A percentile compares a stretch with the other conserved stretches of the same genome.
Conservation (phyloP, 1,140 invertebrate genomes). For the Drosophila nigrodunni region DNA sequence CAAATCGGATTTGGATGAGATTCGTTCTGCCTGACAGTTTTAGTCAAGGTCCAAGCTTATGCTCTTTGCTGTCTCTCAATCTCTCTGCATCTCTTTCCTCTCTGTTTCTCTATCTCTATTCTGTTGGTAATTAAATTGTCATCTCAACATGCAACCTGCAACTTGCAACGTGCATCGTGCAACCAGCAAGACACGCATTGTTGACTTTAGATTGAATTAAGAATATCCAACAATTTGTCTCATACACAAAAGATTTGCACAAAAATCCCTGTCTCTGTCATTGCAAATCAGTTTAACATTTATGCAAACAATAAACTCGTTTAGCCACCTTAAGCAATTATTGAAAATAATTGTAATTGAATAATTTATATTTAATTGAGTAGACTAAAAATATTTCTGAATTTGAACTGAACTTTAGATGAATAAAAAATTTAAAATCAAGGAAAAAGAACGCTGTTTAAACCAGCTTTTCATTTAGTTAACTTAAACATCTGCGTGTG, state of each 20-base stretch:
- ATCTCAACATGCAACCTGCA: slow-evolving; percentile 29
- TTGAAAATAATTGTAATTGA: slow-evolving; percentile 5
- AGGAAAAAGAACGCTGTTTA: no score
- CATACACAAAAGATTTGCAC: slow-evolving; percentile 29
- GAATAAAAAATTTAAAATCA: no score
- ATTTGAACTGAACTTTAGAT: no score
- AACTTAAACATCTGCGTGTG: no score
- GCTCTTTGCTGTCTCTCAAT: slow-evolving; percentile 30
- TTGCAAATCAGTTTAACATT: slow-evolving; percentile 36
- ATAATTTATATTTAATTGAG: slow-evolving; percentile 6
- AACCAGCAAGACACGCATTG: slow-evolving; percentile 56
- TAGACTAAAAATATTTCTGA: neutral
- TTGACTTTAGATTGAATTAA: slow-evolving; percentile 70
- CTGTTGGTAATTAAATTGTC: slow-evolving; percentile 75
- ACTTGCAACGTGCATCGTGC: slow-evolving; percentile 17
- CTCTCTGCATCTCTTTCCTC: neutral
- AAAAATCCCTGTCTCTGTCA: neutral
- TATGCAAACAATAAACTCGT: slow-evolving; percentile 15
- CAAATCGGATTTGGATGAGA: slow-evolving; percentile 32
- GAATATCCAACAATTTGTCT: slow-evolving; percentile 38
- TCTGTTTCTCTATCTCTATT: neutral
- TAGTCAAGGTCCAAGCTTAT: slow-evolving; percentile 40
- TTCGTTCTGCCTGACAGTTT: slow-evolving; percentile 16
- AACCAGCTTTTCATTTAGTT: no score
- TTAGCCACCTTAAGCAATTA: slow-evolving; percentile 2